phyloP scores from a whole-genome alignment of 1,140 invertebrate species.

The Bactericera cockerelli region DNA sequence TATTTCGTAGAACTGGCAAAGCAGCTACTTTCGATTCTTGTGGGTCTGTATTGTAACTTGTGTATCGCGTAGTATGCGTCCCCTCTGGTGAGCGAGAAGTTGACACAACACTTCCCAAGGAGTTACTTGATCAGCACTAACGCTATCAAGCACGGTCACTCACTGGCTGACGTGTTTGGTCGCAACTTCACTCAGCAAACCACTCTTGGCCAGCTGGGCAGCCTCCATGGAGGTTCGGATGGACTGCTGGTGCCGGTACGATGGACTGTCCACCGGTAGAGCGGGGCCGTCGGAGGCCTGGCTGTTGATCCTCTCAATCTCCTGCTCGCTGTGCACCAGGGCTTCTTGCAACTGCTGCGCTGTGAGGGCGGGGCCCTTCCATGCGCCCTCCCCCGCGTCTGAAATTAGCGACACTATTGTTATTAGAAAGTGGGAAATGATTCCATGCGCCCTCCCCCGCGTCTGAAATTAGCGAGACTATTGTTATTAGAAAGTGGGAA shows the following conservation, averaged over 20 bases:
- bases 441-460: background rate
- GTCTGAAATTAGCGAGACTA: background rate
- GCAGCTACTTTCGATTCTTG: no score
- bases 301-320: background rate
- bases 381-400: background rate
- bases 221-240: conserved; percentile 40
- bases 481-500: background rate
- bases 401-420: background rate
- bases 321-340: background rate
- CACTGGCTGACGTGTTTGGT: conserved; percentile 36
- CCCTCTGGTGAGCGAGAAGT: no score
- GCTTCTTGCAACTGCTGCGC: background rate
- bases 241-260: conserved; percentile 48
- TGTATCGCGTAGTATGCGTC: no score
- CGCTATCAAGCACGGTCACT: no score
- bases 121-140: no score
- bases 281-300: conserved; percentile 15
- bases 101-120: no score
- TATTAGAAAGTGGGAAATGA: no score
- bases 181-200: conserved; percentile 46
- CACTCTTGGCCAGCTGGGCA: conserved; percentile 39
- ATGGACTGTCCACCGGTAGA: conserved; percentile 40
- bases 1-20: no score
- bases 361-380: background rate
- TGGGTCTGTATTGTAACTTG: no score